Conservation (phyloP, 2,113 vertebrate species). For the Caloenas nicobarica region DNA sequence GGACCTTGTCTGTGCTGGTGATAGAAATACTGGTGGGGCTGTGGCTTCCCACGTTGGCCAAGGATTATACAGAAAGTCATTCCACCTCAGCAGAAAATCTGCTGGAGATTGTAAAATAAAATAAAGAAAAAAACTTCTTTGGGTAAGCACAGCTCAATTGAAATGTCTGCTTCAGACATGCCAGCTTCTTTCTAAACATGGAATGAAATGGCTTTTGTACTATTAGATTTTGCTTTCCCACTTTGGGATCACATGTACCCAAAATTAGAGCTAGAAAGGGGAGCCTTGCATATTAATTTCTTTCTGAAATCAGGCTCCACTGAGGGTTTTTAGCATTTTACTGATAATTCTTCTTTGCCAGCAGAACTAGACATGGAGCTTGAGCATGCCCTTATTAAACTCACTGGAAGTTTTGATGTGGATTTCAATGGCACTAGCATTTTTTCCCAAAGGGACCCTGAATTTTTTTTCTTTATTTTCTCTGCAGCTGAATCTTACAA, state of each 20-base stretch:
- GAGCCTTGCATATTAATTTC: neutral
- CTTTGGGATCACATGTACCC: neutral
- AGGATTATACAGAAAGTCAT: neutral
- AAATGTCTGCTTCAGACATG: neutral
- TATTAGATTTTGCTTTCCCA: neutral
- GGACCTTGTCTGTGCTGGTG: neutral
- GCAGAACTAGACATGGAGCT: neutral
- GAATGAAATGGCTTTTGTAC: neutral
- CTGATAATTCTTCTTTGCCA: conserved; percentile 23
- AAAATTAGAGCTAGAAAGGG: conserved; percentile 1
- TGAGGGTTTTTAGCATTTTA: conserved; percentile 12
- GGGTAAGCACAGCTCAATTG: neutral
- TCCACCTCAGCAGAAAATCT: neutral
- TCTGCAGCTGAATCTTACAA: neutral
- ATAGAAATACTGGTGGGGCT: neutral
- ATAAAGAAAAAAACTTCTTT: neutral
- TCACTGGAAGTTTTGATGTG: conserved; percentile 42
- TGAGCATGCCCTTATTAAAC: conserved; percentile 29
- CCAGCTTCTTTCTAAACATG: neutral
- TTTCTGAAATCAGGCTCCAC: neutral
- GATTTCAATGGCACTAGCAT: conserved; percentile 14
- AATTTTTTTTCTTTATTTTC: too few species aligned
- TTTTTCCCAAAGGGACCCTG: neutral
- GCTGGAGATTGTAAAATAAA: neutral
- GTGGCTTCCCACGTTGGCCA: neutral